Evolutionary conservation across 2,888 invertebrate genomes (phyloP), one percentile per base, ranked within the genome.

Genomic region (Steromphala cineraria): DNA sequence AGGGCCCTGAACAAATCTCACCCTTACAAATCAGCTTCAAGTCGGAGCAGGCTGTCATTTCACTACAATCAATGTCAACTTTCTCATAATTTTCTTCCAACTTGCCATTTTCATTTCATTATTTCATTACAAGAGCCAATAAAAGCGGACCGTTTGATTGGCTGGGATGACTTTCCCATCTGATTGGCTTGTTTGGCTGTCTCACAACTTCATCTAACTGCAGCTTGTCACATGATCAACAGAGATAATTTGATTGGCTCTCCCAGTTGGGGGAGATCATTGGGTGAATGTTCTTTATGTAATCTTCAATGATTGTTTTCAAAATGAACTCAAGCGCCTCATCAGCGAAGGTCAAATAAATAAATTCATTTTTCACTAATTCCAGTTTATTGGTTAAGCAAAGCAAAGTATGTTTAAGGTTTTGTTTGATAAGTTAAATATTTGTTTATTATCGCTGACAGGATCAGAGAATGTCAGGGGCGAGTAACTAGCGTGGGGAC

Each of bases 51-150:
- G 62, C 62, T 62, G 62, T 62, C 62, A 62, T 62, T 62, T 62
- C 28, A 15, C 62, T 10, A 62, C 62, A 62, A 62, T 62, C 62
- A 62, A 62, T 21, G 62, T 62, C 62, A 62, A 28, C 28, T 62
- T 24, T 24, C 62, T 62, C 62, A 24, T 62, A 28, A 28, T 62
- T 62, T 62, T 17, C 21, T 28, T 62, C 62, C 21, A 62, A 24
- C 24, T 28, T 28, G 28, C 62, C 62, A 62, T 62, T 62, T 62
- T 62, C 62, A 62, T 62, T 62, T 62, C 62, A 62, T 62, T 62
- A 62, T 62, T 62, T 62, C 62, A 62, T 62, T 62, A 62, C 62
- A 62, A 62, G 62, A 62, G 28, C 62, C 62, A 62, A 62, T 62
- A 62, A 62, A 62, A 62, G 21, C 62, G 28, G 62, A 24, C 62